Base-by-base conservation (phyloP, 2,888 invertebrate genomes). In the Pandemis cinnamomeana region DNA sequence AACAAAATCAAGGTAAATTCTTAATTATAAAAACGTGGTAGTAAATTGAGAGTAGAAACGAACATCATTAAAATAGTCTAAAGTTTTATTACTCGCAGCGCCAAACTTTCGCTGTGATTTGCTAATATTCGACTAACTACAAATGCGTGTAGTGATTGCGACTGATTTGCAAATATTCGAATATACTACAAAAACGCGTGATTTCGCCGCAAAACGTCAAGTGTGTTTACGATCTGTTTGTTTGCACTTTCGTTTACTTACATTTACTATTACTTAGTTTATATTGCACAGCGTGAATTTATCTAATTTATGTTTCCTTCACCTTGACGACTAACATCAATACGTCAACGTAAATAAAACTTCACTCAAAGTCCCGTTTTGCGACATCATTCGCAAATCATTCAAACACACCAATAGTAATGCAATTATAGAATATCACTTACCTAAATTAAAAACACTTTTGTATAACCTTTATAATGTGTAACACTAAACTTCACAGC, bases 401-500 rank as follows among this genome's bases (percentile, higher is more conserved):
- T 27, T 27, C 5, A 11, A 10, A 27, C n/a, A 8, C 44, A 53
- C n/a, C 20, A 15, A 55, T 8, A 20, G 20, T 20, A 55, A 20
- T 13, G 13, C 51, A n/a, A 6, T n/a, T n/a, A 4, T 20, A 11
- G 8, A 27, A 58, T 36, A 36, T 36, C 27, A 36, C 67, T 67
- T 67, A 67, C 67, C 67, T 13, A 51, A 66, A 53, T 8, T 48
- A 67, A 15, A 41, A 36, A 53, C 53, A 67, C 58, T 27, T 10
- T 15, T n/a, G 15, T 27, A 67, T 27, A 41, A 36, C 51, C 13
- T 51, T 67, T 36, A 27, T 36, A 36, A 36, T 2, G 27, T 36
- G 27, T 36, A 67, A 41, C 67, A 67, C 67, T 67, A 15, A 67
- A 67, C 67, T 67, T 67, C 67, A 67, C 67, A 51, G 67, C 67